phyloP scores from a whole-genome alignment of 2,888 invertebrate species.

The Xestia xanthographa region DNA sequence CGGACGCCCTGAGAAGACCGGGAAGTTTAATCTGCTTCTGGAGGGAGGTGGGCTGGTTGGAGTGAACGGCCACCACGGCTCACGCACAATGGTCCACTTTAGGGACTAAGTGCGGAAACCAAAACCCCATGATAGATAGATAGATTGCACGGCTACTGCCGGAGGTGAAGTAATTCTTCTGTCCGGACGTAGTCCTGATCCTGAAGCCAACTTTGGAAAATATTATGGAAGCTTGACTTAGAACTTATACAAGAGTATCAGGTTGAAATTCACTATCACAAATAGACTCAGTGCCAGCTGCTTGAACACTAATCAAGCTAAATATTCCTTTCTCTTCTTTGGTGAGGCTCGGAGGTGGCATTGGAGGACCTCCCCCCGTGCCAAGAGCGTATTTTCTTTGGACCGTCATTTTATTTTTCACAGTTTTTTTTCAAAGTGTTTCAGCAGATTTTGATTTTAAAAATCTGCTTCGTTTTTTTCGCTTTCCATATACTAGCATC shows the following conservation, averaged over 20 bases:
- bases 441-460: constrained; percentile 1
- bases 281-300: constrained; percentile 2
- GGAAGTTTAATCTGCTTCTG: no score
- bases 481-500: neutral
- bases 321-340: constrained; percentile 1
- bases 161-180: no score
- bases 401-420: neutral
- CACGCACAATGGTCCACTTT: no score
- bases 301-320: constrained; percentile 1
- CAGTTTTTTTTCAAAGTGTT: neutral
- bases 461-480: neutral
- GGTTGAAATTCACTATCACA: constrained; percentile 5
- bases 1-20: no score
- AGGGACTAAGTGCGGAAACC: no score
- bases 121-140: no score
- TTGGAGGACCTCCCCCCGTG: neutral
- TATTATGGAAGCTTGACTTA: neutral
- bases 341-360: neutral
- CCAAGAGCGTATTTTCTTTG: neutral
- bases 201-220: no score
- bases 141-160: no score
- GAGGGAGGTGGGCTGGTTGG: no score
- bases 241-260: constrained; percentile 1
- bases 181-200: no score
- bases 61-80: no score